Evolutionary conservation across 2,888 invertebrate genomes (phyloP), one percentile per base, ranked within the genome.

Genomic region (Omphaloscelis lunosa): DNA sequence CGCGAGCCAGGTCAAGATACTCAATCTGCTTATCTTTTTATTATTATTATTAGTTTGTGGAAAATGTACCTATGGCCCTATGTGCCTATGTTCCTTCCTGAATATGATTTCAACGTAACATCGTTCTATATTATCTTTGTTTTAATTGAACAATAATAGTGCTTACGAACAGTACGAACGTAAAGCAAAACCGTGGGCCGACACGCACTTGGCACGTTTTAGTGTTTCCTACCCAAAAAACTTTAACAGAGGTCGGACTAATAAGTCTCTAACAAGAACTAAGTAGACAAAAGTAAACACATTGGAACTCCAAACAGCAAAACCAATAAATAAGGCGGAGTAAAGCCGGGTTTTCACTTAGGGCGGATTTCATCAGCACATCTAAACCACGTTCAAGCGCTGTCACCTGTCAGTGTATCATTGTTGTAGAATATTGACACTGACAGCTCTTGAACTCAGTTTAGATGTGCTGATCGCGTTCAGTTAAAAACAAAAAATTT

Each of bases 201-300:
- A 34, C 69, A 61, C 82, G 27, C 53, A 58, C 56, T 77, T 61
- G 53, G 23, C 77, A 51, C 56, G 48, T 65, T 65, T 59, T 17
- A 53, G 20, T 66, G 34, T 67, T 66, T 20, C 45, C 51, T 39
- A 45, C 53, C 62, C 48, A 80, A 59, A 79, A 83, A 85, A 76
- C 67, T 73, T 68, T 11, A 63, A 59, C 77, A 53, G 39, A 58
- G 85, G 63, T 74, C 71, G 45, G 61, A 61, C 82, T 74, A 81
- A 80, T 69, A 81, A 84, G 84, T 80, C 81, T 71, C 67, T 68
- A 82, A 82, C 85, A 67, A 81, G 83, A 83, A 77, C 85, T 77
- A 74, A 82, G 77, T 75, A 72, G 65, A 72, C 82, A 67, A 77
- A 73, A 83, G 81, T 81, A 85, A 85, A 85, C 82, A 81, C 85